phyloP scores from a whole-genome alignment of 2,797 vertebrate species.

The Chanos chanos region DNA sequence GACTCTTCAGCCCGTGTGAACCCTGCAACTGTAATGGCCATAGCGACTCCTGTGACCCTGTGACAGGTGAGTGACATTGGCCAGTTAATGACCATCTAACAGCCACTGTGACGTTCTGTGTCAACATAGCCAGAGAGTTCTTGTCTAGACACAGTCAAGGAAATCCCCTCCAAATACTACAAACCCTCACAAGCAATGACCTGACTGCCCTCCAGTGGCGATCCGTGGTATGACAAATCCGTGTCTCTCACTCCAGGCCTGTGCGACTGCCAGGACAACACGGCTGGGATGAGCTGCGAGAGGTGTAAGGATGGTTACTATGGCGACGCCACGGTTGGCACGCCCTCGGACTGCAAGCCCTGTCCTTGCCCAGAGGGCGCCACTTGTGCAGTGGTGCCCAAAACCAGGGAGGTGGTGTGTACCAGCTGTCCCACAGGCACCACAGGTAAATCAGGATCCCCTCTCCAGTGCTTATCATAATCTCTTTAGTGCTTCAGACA shows the following conservation, averaged over 20 bases:
- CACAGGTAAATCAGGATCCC: slow-evolving; percentile 72
- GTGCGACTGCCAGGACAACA: slow-evolving; percentile 87
- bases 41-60: slow-evolving; percentile 83
- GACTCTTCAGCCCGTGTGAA: slow-evolving; percentile 87
- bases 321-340: slow-evolving; percentile 81
- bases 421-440: slow-evolving; percentile 91
- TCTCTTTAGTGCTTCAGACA: neutral
- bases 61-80: slow-evolving; percentile 72
- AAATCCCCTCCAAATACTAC: too few species aligned
- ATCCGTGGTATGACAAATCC: neutral
- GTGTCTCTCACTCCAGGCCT: slow-evolving; percentile 63
- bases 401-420: slow-evolving; percentile 89
- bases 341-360: slow-evolving; percentile 74
- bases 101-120: too few species aligned
- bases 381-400: slow-evolving; percentile 84
- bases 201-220: slow-evolving; percentile 36
- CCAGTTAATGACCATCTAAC: neutral
- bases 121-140: too few species aligned
- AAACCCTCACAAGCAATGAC: neutral
- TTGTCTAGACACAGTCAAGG: too few species aligned
- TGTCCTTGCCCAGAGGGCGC: slow-evolving; percentile 87
- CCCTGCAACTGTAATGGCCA: slow-evolving; percentile 86
- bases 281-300: slow-evolving; percentile 87
- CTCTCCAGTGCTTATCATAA: neutral
- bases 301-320: slow-evolving; percentile 89